phyloP scores from a whole-genome alignment of 2,113 vertebrate species.

The Myrmecophaga tridactyla region DNA sequence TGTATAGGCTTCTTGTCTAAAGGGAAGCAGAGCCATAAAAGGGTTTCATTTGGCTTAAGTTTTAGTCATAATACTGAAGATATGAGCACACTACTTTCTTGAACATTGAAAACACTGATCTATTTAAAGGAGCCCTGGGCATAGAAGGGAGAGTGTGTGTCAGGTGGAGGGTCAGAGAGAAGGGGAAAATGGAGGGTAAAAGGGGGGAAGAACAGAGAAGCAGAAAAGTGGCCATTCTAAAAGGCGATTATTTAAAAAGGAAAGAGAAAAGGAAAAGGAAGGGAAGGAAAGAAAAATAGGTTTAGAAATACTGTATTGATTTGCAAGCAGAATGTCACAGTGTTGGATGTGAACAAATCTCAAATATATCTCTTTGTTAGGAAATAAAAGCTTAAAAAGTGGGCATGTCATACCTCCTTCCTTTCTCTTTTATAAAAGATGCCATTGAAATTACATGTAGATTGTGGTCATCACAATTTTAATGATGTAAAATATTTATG shows the following conservation, averaged over 20 bases:
- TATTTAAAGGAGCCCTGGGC: slow-evolving; percentile 54
- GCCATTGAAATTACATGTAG: too few species aligned
- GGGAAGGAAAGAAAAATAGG: too few species aligned
- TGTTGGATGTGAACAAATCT: slow-evolving; percentile 18
- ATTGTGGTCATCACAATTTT: too few species aligned
- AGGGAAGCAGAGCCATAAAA: slow-evolving; percentile 61
- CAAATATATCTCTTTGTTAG: too few species aligned
- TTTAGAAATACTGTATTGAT: slow-evolving; percentile 58
- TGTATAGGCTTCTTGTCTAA: slow-evolving; percentile 54
- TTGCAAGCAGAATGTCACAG: slow-evolving; percentile 13
- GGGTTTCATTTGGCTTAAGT: slow-evolving; percentile 70
- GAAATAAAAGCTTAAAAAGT: too few species aligned
- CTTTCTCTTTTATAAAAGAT: too few species aligned
- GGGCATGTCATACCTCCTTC: too few species aligned
- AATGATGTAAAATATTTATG: too few species aligned
- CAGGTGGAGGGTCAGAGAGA: neutral
- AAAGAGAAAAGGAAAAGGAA: neutral
- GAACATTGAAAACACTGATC: slow-evolving; percentile 57
- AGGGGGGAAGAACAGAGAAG: neutral
- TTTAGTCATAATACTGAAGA: slow-evolving; percentile 5
- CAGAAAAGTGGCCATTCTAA: neutral
- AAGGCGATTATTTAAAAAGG: neutral
- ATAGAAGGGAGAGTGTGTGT: neutral
- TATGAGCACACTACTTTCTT: slow-evolving; percentile 9
- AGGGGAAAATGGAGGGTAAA: neutral